These are phyloP conservation scores for Ceratosolen fusciceps DNA, from an alignment of 1,140 invertebrate genomes.

Conservation along the genomic window DNA sequence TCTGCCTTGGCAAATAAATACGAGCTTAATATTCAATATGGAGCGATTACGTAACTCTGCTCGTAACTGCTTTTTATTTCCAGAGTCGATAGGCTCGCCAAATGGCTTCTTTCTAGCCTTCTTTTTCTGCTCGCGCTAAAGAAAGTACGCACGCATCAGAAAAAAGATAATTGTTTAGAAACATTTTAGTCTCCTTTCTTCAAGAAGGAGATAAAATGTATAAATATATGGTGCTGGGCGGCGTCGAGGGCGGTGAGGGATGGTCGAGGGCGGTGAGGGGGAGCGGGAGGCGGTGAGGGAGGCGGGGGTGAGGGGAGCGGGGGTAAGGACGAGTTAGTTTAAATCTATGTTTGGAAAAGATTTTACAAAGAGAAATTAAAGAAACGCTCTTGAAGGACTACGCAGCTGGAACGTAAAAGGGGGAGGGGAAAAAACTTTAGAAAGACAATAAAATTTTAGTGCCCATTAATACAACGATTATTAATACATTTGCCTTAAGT, in stretches of 20 bases:
- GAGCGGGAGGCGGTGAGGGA: too few relatives aligned
- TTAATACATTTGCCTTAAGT: neutral
- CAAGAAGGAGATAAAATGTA: neutral
- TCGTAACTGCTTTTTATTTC: neutral
- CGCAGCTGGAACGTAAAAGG: neutral
- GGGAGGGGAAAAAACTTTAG: neutral
- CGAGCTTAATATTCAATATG: neutral
- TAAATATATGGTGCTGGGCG: neutral
- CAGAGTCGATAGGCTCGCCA: neutral
- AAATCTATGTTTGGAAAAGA: neutral
- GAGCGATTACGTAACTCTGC: neutral
- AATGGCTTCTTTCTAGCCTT: neutral
- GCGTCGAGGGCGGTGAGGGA: too few relatives aligned
- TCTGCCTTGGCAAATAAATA: too few relatives aligned
- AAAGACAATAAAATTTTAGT: constrained; percentile 9
- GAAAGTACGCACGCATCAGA: too few relatives aligned
- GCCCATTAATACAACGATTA: constrained; percentile 2
- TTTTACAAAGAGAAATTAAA: neutral
- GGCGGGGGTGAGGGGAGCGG: too few relatives aligned
- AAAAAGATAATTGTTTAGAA: neutral
- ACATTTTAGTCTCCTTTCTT: neutral
- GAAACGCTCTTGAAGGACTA: neutral
- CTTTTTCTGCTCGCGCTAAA: neutral
- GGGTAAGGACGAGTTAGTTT: too few relatives aligned
- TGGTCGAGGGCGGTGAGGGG: too few relatives aligned